Conservation (phyloP, 2,888 invertebrate species). For the Candidula unifasciata region DNA sequence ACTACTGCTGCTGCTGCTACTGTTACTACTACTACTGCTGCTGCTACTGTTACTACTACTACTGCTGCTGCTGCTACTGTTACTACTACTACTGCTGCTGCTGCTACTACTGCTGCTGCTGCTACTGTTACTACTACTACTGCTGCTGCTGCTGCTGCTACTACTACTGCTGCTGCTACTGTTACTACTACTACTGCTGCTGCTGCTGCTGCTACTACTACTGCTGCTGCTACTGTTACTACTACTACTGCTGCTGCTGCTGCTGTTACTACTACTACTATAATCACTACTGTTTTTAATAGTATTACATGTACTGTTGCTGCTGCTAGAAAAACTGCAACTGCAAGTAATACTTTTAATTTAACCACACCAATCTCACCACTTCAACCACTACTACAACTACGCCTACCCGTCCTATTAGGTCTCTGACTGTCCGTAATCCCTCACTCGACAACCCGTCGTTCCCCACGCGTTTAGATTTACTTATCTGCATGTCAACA, state of each 20-base stretch:
- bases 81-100: slow-evolving; percentile 8
- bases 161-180: slow-evolving; percentile 25
- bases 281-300: slow-evolving; percentile 14
- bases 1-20: slow-evolving; percentile 10
- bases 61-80: neutral
- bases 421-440: too few relatives aligned
- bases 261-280: slow-evolving; percentile 36
- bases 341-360: slow-evolving; percentile 22
- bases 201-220: slow-evolving; percentile 32
- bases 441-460: too few relatives aligned
- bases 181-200: slow-evolving; percentile 26
- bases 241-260: slow-evolving; percentile 36
- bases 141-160: slow-evolving; percentile 24
- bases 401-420: neutral
- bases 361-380: neutral
- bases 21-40: neutral
- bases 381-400: neutral
- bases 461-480: too few relatives aligned
- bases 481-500: too few relatives aligned
- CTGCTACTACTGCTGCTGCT: slow-evolving; percentile 19
- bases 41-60: slow-evolving; percentile 12
- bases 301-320: slow-evolving; percentile 18
- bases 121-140: slow-evolving; percentile 33
- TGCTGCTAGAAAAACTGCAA: slow-evolving; percentile 19
- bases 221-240: slow-evolving; percentile 32